phyloP scores from a whole-genome alignment of 2,113 vertebrate species.

The Cisticola juncidis region DNA sequence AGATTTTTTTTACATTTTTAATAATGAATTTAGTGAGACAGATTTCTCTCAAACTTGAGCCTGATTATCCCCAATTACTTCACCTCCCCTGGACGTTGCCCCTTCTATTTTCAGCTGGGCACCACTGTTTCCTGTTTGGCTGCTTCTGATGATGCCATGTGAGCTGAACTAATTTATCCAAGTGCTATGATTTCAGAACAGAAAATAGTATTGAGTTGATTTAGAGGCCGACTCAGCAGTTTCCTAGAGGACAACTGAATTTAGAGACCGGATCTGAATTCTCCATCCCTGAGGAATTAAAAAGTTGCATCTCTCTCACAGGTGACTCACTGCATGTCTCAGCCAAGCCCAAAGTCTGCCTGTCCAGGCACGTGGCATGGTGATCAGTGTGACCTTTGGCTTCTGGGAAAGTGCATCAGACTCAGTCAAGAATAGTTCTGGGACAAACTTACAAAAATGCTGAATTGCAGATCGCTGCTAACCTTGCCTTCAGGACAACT shows the following conservation, averaged over 20 bases:
- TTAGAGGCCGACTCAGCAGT: not conserved
- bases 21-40: not conserved
- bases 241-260: not conserved
- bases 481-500: not conserved
- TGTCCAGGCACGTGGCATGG: rapidly evolving
- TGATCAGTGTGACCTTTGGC: not conserved
- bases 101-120: not conserved
- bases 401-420: not conserved
- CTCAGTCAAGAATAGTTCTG: not conserved
- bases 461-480: not conserved
- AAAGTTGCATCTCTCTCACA: not conserved
- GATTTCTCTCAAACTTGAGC: not conserved
- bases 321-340: not conserved
- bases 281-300: rapidly evolving
- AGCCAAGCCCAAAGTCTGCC: not conserved
- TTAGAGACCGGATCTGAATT: not conserved
- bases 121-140: not conserved
- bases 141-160: not conserved
- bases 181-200: not conserved
- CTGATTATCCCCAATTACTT: not conserved
- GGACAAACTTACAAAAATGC: not conserved
- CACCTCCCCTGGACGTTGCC: not conserved
- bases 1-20: not conserved
- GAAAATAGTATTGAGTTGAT: not conserved
- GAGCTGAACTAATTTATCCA: not conserved